Conservation (phyloP, 2,113 vertebrate species). For the Poeciliopsis retropinna region DNA sequence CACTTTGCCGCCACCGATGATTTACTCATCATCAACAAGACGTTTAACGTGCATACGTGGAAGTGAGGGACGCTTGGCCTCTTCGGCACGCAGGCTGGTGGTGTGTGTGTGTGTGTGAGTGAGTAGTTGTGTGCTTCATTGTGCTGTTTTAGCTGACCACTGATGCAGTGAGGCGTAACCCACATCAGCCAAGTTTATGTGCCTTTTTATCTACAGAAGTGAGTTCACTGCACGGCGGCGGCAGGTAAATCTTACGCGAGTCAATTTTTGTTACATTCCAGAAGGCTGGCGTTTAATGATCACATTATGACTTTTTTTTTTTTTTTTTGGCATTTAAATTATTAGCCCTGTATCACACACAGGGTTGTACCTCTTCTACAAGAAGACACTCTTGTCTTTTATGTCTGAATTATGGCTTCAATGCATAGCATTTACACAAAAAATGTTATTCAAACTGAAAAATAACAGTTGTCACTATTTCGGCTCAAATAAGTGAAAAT, state of each 20-base stretch:
- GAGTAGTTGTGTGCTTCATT: constrained; percentile 6
- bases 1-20: constrained; percentile 85
- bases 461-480: not conserved
- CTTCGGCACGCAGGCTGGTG: not conserved
- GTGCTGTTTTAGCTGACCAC: constrained; percentile 14
- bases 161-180: not conserved
- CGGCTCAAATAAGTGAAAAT: not conserved
- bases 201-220: constrained; percentile 18
- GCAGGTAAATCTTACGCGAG: not conserved
- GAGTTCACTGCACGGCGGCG: constrained; percentile 5
- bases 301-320: not conserved
- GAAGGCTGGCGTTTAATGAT: not conserved
- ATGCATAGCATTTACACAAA: not conserved
- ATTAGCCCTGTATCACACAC: too few species aligned
- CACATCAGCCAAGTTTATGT: constrained; percentile 10
- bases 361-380: not conserved
- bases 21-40: constrained; percentile 87
- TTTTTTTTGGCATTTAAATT: not conserved
- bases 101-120: not conserved
- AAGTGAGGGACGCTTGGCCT: constrained; percentile 34
- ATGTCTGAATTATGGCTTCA: not conserved
- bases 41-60: constrained; percentile 72
- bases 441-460: not conserved
- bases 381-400: not conserved
- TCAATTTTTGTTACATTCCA: not conserved